Evolutionary conservation across 2,888 invertebrate species (phyloP).

Genomic region (Meteorus colon): DNA sequence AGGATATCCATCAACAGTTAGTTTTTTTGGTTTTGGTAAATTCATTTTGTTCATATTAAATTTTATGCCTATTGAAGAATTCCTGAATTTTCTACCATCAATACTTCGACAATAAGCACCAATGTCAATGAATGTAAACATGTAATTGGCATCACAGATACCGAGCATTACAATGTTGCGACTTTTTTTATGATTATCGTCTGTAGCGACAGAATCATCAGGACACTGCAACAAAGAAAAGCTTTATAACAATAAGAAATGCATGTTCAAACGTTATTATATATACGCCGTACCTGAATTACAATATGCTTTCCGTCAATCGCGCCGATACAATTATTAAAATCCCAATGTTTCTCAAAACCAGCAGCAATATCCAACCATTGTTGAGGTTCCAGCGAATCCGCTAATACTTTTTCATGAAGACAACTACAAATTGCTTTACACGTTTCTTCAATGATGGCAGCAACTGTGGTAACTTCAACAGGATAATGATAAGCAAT

Average conservation of each 20-base stretch:
- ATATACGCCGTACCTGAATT: constrained; percentile 36
- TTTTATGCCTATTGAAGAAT: constrained; percentile 40
- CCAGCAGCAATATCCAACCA: constrained; percentile 38
- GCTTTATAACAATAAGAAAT: constrained; percentile 10
- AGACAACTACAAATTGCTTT: constrained; percentile 39
- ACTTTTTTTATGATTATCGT: constrained; percentile 47
- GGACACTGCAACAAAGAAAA: constrained; percentile 43
- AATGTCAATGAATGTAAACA: constrained; percentile 48
- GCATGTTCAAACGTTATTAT: not conserved
- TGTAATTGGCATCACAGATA: constrained; percentile 49
- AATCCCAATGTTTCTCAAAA: constrained; percentile 43
- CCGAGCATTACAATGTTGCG: constrained; percentile 50
- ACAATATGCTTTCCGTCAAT: constrained; percentile 47
- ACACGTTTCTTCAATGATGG: constrained; percentile 33
- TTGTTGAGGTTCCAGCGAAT: not conserved
- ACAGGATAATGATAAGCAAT: constrained; percentile 30
- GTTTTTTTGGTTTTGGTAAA: constrained; percentile 36
- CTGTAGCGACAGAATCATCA: constrained; percentile 42
- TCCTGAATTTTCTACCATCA: constrained; percentile 47
- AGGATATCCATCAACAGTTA: constrained; percentile 26
- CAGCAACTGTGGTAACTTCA: not conserved
- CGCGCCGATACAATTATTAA: constrained; percentile 42
- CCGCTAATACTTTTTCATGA: constrained; percentile 31
- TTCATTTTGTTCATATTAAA: constrained; percentile 52
- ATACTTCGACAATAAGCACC: constrained; percentile 48